phyloP scores from a whole-genome alignment of 2,797 vertebrate genomes.

The Malacoraja senta region DNA sequence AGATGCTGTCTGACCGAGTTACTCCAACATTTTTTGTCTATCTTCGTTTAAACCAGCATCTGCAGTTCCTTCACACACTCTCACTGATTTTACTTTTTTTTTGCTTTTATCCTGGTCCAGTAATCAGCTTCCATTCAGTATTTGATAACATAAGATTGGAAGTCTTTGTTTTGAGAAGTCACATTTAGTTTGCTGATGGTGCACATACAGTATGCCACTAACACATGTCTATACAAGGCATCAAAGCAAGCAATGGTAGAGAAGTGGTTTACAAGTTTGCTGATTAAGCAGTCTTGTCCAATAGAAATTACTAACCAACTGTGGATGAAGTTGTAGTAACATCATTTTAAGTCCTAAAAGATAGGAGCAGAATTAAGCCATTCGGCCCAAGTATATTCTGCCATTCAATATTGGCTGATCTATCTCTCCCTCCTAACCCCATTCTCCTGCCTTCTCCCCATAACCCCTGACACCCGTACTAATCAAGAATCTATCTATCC shows the following conservation, averaged over 20 bases:
- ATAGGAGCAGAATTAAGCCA: too few species aligned
- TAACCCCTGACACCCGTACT: too few species aligned
- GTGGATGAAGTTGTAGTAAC: neutral
- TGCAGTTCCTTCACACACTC: too few species aligned
- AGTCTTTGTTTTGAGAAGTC: too few species aligned
- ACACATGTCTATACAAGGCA: neutral
- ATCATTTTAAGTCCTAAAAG: neutral
- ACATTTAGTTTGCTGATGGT: neutral
- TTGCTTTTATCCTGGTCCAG: neutral
- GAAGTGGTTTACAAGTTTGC: neutral
- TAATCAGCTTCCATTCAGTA: neutral
- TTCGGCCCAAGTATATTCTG: too few species aligned
- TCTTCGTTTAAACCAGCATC: too few species aligned
- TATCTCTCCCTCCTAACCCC: too few species aligned
- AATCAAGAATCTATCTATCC: too few species aligned
- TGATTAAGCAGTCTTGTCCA: neutral
- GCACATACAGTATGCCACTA: neutral
- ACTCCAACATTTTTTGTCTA: too few species aligned
- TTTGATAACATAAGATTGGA: neutral
- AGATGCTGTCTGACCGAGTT: too few species aligned
- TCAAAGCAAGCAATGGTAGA: neutral
- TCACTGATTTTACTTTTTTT: neutral
- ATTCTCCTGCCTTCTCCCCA: too few species aligned
- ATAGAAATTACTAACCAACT: neutral
- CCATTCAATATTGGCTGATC: too few species aligned